A percentile compares a stretch with the other conserved stretches of the same genome.
Conservation (phyloP, 2,797 vertebrate species). For the Hozukius guyotensis region DNA sequence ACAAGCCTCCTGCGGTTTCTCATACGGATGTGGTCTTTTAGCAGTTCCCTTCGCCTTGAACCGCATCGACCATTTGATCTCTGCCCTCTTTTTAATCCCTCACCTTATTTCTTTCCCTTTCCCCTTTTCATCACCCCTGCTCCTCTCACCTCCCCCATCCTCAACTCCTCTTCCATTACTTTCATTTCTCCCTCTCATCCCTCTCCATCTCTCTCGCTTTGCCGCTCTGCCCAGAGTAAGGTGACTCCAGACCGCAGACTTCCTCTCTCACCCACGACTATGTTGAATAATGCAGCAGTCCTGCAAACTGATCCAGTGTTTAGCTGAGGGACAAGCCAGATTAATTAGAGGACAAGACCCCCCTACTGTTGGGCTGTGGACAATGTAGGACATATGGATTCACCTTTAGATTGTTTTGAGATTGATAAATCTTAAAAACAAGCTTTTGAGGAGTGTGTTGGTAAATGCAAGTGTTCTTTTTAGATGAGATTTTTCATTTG, state of each 20-base stretch:
- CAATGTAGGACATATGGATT: slow-evolving; percentile 27
- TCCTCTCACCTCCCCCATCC: neutral
- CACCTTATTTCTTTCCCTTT: slow-evolving; percentile 34
- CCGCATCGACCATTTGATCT: slow-evolving; percentile 62
- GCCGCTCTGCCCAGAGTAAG: slow-evolving; percentile 52
- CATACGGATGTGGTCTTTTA: slow-evolving; percentile 45
- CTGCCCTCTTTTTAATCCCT: slow-evolving; percentile 45
- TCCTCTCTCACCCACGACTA: slow-evolving; percentile 67
- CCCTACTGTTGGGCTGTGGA: slow-evolving; percentile 45
- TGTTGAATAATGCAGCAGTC: slow-evolving; percentile 82
- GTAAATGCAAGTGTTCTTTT: slow-evolving; percentile 7
- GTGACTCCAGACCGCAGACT: slow-evolving; percentile 75
- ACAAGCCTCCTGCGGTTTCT: slow-evolving; percentile 49
- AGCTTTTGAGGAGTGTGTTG: neutral
- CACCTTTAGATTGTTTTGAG: neutral
- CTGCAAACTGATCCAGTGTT: slow-evolving; percentile 80
- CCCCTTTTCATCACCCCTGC: slow-evolving; percentile 32
- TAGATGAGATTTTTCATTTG: slow-evolving; percentile 23
- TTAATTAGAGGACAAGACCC: slow-evolving; percentile 82
- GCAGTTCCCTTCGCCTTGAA: slow-evolving; percentile 37
- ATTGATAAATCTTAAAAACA: slow-evolving; percentile 41
- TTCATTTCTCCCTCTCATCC: slow-evolving; percentile 51
- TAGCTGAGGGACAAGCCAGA: slow-evolving; percentile 75
- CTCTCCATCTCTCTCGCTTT: slow-evolving; percentile 25
- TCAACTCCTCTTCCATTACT: slow-evolving; percentile 44